Conservation (phyloP, 2,113 vertebrate species). For the Stictonetta naevosa region DNA sequence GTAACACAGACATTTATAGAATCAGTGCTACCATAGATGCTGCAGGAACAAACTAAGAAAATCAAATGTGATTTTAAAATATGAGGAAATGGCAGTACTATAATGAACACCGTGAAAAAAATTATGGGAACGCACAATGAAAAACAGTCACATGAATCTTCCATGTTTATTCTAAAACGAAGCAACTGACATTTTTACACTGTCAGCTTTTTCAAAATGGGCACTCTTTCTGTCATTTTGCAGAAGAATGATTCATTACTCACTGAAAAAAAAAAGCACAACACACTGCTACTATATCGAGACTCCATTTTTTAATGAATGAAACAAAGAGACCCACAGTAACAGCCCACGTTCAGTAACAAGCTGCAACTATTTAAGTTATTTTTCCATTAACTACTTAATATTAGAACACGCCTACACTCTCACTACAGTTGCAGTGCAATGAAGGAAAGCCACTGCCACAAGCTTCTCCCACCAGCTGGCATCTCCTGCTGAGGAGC, state of each 20-base stretch:
- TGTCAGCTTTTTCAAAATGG: neutral
- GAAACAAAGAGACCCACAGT: conserved; percentile 32
- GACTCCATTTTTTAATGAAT: neutral
- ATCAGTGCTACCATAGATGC: neutral
- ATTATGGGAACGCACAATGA: neutral
- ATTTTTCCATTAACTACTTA: conserved; percentile 48
- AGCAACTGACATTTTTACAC: neutral
- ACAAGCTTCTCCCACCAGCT: neutral
- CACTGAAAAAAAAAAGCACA: neutral
- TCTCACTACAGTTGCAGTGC: neutral
- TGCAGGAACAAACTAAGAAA: neutral
- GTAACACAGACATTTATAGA: neutral
- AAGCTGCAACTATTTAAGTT: conserved; percentile 53
- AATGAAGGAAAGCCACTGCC: neutral
- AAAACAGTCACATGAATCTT: neutral
- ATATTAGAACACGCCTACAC: conserved; percentile 13
- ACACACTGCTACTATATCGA: conserved; percentile 1
- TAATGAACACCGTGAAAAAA: neutral
- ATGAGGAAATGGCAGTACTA: neutral
- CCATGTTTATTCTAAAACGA: neutral
- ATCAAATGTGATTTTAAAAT: neutral
- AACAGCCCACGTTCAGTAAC: conserved; percentile 22
- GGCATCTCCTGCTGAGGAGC: neutral
- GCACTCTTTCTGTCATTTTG: neutral
- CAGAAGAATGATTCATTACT: neutral